Percentiles rank a stretch among this genome's conserved stretches.
These are phyloP conservation scores for Xenentodon cancila DNA, from an alignment of 2,797 vertebrate species.

Conservation along the genomic window DNA sequence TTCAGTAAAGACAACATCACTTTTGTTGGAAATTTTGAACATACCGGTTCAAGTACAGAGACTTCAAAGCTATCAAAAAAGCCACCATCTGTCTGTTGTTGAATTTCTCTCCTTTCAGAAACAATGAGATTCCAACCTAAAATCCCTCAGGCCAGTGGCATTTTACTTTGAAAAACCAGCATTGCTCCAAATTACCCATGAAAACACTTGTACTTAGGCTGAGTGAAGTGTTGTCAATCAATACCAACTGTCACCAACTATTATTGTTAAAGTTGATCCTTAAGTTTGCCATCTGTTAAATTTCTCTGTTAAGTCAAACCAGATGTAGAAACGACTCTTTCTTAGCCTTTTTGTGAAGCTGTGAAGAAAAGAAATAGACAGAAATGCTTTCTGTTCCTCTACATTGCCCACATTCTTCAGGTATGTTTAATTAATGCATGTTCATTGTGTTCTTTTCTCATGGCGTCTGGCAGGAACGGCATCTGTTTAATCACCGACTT, in stretches of 20 bases:
- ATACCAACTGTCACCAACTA: conserved; percentile 77
- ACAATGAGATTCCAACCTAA: conserved; percentile 40
- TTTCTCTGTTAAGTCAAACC: conserved; percentile 26
- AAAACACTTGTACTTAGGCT: conserved; percentile 19
- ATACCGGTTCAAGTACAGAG: conserved; percentile 31
- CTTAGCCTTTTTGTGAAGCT: conserved; percentile 39
- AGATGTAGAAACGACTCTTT: conserved; percentile 23
- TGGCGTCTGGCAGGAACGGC: conserved; percentile 54
- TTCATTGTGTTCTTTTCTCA: conserved; percentile 66
- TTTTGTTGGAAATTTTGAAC: conserved; percentile 21
- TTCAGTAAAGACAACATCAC: conserved; percentile 23
- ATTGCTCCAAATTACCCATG: conserved; percentile 26
- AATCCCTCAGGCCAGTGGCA: conserved; percentile 17
- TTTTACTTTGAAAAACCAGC: conserved; percentile 33
- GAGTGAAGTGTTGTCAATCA: conserved; percentile 79
- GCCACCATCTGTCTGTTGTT: conserved; percentile 19
- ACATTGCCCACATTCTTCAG: conserved; percentile 54
- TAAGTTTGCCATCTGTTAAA: conserved; percentile 13
- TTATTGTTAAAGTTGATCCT: conserved; percentile 64
- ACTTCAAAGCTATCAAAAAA: conserved; percentile 51
- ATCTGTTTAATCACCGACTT: conserved; percentile 83
- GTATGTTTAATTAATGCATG: conserved; percentile 76
- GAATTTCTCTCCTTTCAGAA: conserved; percentile 34
- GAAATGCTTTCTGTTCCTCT: conserved; percentile 54
- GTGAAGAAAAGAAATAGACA: conserved; percentile 25